phyloP scores from a whole-genome alignment of 1,140 invertebrate species.

The Coenobita brevimanus region DNA sequence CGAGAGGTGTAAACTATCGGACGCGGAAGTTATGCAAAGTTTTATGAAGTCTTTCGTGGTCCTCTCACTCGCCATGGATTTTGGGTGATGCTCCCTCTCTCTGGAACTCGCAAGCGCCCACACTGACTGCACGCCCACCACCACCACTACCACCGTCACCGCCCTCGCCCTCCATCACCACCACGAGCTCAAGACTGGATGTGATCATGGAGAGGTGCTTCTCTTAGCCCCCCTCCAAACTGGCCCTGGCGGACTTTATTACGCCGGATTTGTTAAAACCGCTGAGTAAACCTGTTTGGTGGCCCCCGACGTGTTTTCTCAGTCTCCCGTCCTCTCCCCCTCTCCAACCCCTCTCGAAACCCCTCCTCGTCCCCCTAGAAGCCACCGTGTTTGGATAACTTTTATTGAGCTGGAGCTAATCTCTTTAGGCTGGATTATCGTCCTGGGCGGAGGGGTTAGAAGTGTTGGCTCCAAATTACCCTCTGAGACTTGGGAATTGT shows the following conservation, averaged over 20 bases:
- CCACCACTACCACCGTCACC: slow-evolving; percentile 29
- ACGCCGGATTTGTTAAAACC: slow-evolving; percentile 68
- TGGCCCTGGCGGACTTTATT: slow-evolving; percentile 54
- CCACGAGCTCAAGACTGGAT: slow-evolving; percentile 56
- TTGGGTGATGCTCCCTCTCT: no score
- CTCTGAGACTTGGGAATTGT: slow-evolving; percentile 69
- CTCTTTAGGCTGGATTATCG: slow-evolving; percentile 68
- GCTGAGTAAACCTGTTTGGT: slow-evolving; percentile 66
- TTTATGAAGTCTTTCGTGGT: no score
- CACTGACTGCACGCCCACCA: background rate
- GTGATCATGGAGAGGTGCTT: slow-evolving; percentile 49
- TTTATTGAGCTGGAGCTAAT: slow-evolving; percentile 68
- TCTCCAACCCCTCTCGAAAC: background rate
- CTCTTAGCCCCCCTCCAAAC: slow-evolving; percentile 32
- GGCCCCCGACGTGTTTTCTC: slow-evolving; percentile 66
- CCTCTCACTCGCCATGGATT: no score
- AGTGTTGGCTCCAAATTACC: slow-evolving; percentile 69
- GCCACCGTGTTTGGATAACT: slow-evolving; percentile 67
- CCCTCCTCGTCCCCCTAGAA: background rate
- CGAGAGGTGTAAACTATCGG: no score
- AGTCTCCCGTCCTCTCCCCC: slow-evolving; percentile 38
- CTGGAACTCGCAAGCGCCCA: no score
- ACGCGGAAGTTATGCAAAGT: no score
- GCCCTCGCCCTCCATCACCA: slow-evolving; percentile 28
- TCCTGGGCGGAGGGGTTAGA: slow-evolving; percentile 67